Base-by-base conservation (phyloP, 2,797 vertebrate species). In the Urosaurus nigricauda region DNA sequence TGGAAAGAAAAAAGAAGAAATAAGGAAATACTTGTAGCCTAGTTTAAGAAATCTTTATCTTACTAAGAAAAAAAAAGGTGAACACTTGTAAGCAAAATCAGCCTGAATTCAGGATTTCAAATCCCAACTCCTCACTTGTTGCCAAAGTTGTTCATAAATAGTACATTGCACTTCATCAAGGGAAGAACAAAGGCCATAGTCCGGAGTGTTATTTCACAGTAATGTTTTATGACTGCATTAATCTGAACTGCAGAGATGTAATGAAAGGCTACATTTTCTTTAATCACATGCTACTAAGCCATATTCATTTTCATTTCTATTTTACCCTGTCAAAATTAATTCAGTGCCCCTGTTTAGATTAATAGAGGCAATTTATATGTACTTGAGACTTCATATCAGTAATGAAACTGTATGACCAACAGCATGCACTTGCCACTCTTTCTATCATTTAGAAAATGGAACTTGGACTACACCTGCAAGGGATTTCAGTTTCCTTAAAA, bases 1-100 rank as follows among this genome's bases (percentile, higher is more conserved):
- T 89, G 95, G 93, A 90, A 95, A 91, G 88, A 95, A 91, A 97
- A 93, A 96, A 95, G 94, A 95, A 97, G 92, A 96, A 96, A 97
- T 95, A 89, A 96, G 95, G 91, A 96, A 32, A 96, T 89, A 95
- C 91, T 96, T 96, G 87, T 93, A 95, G 90, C 82, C 93, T 89
- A 58, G 35, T 65, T 89, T 88, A 96, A 80, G 85, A 86, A 94
- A 85, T 51, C 1, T n/a, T 78, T 92, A 32, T 87, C 93, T 29
- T 93, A 90, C 79, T 75, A 89, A 84, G 13, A 87, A 91, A 84
- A 89, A 78, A 85, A 78, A 47, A 19, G 65, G 1, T 37, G 85
- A 90, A 90, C 21, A 85, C 35, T 84, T 2, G 47, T n/a, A 80
- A 32, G 43, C 70, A 92, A 91, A 92, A 43, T n/a, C 79, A 35